Evolutionary conservation across 1,140 invertebrate genomes (phyloP), one percentile per base, ranked within the genome.

Genomic region (Drosophila nebulosa): DNA sequence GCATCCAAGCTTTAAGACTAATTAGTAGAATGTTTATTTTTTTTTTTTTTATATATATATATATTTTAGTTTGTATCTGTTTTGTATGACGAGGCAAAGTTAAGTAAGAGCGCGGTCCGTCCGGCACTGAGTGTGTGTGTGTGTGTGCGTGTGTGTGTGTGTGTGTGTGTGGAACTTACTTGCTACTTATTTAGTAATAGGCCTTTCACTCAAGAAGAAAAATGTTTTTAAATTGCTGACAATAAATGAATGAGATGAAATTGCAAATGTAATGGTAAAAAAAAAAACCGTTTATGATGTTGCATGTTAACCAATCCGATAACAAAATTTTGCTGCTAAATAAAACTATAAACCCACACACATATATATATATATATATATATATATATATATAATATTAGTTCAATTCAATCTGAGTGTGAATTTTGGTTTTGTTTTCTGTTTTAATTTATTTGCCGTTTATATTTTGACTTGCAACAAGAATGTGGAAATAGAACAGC

Each of bases 391-490:
- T 36, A 36, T n/a, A 36, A n/a, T n/a, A 30, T 16, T 46, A 46
- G 39, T 46, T 46, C 18, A 46, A 21, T 46, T 7, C 39, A 18
- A 46, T 46, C 39, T 46, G 16, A 46, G 50, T 61, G 64, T 75
- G 24, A 67, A 51, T 46, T 46, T 46, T 9, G 2, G 9, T 10
- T 46, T 21, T 42, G 39, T n/a, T 84, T 78, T 81, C 72, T 75
- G 61, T 73, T 75, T 72, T 66, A 64, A 79, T 62, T 50, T 67
- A 76, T 46, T 21, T 67, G 18, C 7, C 58, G 35, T 55, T 71
- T 65, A 67, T 32, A n/a, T 65, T 69, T 53, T 83, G 46, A 63
- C 56, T 61, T 63, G 22, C 64, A 64, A 24, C 16, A 30, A 42
- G 16, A 46, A 3, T 36, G 14, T 36, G 35, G n/a, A 36, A 36